Evolutionary conservation across 2,888 invertebrate genomes (phyloP).

Genomic region (Pollenia griseotomentosa): DNA sequence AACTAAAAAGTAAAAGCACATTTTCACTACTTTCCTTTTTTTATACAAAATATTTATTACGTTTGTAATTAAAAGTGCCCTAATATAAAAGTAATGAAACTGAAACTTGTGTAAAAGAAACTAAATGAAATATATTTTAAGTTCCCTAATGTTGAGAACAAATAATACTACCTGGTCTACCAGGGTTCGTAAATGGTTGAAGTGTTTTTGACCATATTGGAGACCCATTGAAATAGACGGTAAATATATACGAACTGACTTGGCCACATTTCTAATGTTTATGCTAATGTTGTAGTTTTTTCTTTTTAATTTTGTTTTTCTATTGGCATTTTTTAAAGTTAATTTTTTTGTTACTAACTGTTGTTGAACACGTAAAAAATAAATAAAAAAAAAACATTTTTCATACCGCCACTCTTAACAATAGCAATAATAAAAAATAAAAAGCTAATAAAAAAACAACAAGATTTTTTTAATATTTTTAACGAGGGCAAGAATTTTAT

Average conservation of each 20-base stretch:
- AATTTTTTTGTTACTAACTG: slow-evolving; percentile 47
- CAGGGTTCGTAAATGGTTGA: no score
- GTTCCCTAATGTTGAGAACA: slow-evolving; percentile 21
- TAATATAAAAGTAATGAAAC: not conserved
- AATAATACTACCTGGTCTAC: not conserved
- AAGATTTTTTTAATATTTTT: slow-evolving; percentile 11
- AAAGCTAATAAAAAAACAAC: not conserved
- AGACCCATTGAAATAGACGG: not conserved
- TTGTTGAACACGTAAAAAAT: slow-evolving; percentile 42
- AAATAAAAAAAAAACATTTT: not conserved
- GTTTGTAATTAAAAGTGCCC: slow-evolving; percentile 19
- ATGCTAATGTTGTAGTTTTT: slow-evolving; percentile 52
- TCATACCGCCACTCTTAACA: not conserved
- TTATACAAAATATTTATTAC: not conserved
- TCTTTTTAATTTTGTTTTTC: slow-evolving; percentile 22
- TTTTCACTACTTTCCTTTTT: not conserved
- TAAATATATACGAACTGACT: not conserved
- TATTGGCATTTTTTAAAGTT: slow-evolving; percentile 24
- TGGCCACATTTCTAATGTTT: slow-evolving; percentile 11
- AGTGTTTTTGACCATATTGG: not conserved
- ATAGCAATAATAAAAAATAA: not conserved
- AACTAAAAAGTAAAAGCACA: not conserved
- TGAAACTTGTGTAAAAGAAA: not conserved
- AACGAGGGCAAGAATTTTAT: not conserved
- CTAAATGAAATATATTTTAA: slow-evolving; percentile 3